phyloP scores from a whole-genome alignment of 2,888 invertebrate species.

The Endomychus coccineus region DNA sequence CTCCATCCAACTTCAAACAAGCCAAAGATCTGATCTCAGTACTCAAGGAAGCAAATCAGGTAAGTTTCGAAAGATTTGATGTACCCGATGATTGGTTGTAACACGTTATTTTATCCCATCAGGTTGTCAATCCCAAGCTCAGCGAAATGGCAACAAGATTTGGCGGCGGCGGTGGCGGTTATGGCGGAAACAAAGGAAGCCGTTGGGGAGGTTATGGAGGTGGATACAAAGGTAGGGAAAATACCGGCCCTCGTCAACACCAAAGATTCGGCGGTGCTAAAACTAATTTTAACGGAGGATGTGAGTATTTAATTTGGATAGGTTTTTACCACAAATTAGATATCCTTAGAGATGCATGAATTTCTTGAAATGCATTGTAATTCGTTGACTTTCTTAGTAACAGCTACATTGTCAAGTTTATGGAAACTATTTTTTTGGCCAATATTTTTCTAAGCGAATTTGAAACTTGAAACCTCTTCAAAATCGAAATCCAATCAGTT shows the following conservation, averaged over 20 bases:
- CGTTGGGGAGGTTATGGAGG: constrained; percentile 51
- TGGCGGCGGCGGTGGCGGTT: constrained; percentile 50
- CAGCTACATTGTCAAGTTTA: no score
- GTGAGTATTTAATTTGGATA: no score
- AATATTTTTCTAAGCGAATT: no score
- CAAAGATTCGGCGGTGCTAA: constrained; percentile 1
- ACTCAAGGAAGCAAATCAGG: constrained; percentile 84
- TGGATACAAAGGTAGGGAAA: constrained; percentile 23
- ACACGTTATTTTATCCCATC: no score
- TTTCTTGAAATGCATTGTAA: no score
- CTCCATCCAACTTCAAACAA: constrained; percentile 78
- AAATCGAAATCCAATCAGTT: no score
- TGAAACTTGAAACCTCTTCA: no score
- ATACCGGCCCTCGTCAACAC: constrained; percentile 2
- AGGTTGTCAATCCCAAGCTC: constrained; percentile 78
- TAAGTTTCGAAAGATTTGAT: constrained; percentile 36
- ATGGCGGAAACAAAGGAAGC: constrained; percentile 50
- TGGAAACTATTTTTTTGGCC: no score
- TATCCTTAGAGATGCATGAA: no score
- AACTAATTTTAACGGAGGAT: neutral
- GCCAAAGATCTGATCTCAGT: constrained; percentile 85
- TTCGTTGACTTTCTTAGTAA: no score
- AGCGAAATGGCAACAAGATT: constrained; percentile 65
- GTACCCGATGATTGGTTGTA: no score
- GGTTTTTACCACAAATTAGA: no score